Evolutionary conservation across 37 sponge, comb jelly and placozoan genomes (phyloP), one percentile per base, ranked within the genome.

Genomic region (Ianthella basta): DNA sequence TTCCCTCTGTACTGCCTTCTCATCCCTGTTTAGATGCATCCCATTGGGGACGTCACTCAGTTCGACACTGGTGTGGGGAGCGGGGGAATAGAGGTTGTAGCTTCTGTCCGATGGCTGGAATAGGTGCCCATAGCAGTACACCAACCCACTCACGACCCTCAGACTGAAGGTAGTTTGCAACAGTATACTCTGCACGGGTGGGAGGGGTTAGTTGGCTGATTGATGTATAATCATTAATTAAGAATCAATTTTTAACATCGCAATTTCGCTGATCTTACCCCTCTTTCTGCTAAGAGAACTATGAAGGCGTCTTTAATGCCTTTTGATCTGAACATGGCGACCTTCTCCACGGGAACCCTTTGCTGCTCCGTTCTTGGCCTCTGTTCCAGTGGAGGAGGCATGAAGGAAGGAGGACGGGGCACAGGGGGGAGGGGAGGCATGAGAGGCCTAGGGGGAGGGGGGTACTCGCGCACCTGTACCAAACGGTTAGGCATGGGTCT

Each of bases 131-230:
- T 69, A 72, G 29, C 59, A 27, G 79, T 83, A 60, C 36, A 90
- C 55, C 60, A 86, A 54, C 0, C 91, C 91, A 33, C 60, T 81
- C 24, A 90, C 59, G n/a, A 90, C 91, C 44, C 60, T 56, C 38
- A 86, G 19, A 41, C 68, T 34, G 0, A 86, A 63, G 37, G 53
- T 30, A 0, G 84, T 87, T 33, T 87, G 72, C 25, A 90, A 79
- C 2, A 55, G 30, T 14, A 87, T 53, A 15, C 38, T 38, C 91
- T 90, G 35, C 30, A n/a, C 4, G 61, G n/a, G 30, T 35, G 57
- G 36, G 30, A 33, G 6, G 37, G 38, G 23, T 24, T 40, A 33
- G 35, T 75, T 61, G 8, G 8, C 8, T 44, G 6, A 44, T 44
- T 44, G 8, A 44, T 44, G 8, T 8, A 8, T 8, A 44, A 44